Evolutionary conservation across 2,797 vertebrate genomes (phyloP).

Genomic region (Graptemys geographica): DNA sequence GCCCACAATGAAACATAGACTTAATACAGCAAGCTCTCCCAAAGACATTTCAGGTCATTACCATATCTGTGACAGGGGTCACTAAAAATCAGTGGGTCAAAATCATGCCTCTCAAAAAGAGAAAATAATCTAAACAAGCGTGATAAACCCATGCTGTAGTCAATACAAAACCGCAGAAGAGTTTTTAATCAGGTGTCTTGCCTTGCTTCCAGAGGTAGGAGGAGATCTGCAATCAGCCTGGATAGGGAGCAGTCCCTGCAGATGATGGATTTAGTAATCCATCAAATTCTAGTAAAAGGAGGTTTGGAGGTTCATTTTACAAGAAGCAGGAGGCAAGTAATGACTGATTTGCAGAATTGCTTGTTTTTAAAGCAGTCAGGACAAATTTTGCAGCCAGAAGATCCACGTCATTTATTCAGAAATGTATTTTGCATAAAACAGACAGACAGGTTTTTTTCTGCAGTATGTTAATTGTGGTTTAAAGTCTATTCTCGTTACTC

Average conservation of each 20-base stretch:
- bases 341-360: not conserved
- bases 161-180: not conserved
- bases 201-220: not conserved
- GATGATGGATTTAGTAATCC: not conserved
- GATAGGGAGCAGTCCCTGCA: not conserved
- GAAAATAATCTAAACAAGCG: not conserved
- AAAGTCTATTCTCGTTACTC: not conserved
- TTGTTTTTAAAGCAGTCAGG: not conserved
- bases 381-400: not conserved
- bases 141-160: not conserved
- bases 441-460: not conserved
- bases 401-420: not conserved
- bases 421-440: not conserved
- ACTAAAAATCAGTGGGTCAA: not conserved
- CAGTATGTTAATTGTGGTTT: constrained; percentile 22
- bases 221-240: not conserved
- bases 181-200: not conserved
- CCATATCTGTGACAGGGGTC: not conserved
- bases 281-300: not conserved
- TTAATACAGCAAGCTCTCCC: not conserved
- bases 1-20: not conserved
- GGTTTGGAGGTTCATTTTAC: not conserved
- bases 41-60: not conserved
- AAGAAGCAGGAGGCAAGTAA: not conserved
- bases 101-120: not conserved